A percentile compares a stretch with the other conserved stretches of the same genome.
phyloP scores from a whole-genome alignment of 2,113 vertebrate genomes.

The Sander lucioperca region DNA sequence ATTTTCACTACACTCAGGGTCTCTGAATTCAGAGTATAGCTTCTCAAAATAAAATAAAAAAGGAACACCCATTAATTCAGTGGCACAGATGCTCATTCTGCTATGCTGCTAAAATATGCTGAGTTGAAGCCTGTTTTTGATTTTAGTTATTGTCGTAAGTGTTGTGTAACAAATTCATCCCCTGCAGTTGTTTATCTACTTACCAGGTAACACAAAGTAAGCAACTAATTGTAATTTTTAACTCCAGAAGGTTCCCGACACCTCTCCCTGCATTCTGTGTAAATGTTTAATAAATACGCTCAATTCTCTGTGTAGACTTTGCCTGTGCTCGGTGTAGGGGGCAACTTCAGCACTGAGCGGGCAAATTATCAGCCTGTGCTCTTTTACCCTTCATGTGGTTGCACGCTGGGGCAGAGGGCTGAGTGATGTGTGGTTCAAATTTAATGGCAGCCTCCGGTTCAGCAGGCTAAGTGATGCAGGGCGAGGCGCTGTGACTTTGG shows the following conservation, averaged over 20 bases:
- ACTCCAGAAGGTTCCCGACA: conserved; percentile 29
- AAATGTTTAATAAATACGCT: conserved; percentile 43
- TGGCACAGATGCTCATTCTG: conserved; percentile 60
- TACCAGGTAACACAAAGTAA: conserved; percentile 70
- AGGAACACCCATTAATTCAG: conserved; percentile 63
- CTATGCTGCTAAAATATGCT: conserved; percentile 70
- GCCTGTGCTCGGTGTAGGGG: conserved; percentile 4
- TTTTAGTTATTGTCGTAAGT: conserved; percentile 41
- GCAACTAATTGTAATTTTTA: conserved; percentile 69
- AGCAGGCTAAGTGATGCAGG: conserved; percentile 74
- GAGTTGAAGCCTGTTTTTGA: conserved; percentile 41
- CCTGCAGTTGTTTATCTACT: conserved; percentile 76
- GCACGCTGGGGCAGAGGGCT: conserved; percentile 55
- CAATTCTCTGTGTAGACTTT: conserved; percentile 40
- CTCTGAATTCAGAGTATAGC: conserved; percentile 62
- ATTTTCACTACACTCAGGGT: conserved; percentile 78
- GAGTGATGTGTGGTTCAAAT: conserved; percentile 76
- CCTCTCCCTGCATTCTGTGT: conserved; percentile 25
- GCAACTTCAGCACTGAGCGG: conserved; percentile 38
- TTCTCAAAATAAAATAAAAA: conserved; percentile 60
- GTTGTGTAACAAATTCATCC: conserved; percentile 71
- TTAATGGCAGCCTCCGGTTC: conserved; percentile 78
- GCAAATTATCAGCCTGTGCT: conserved; percentile 67
- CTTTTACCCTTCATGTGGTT: conserved; percentile 73
- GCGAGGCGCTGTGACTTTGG: conserved; percentile 71